Conservation (phyloP, 30 jellyfish, hydroid and myxozoan species). For the Aurelia sp. region DNA sequence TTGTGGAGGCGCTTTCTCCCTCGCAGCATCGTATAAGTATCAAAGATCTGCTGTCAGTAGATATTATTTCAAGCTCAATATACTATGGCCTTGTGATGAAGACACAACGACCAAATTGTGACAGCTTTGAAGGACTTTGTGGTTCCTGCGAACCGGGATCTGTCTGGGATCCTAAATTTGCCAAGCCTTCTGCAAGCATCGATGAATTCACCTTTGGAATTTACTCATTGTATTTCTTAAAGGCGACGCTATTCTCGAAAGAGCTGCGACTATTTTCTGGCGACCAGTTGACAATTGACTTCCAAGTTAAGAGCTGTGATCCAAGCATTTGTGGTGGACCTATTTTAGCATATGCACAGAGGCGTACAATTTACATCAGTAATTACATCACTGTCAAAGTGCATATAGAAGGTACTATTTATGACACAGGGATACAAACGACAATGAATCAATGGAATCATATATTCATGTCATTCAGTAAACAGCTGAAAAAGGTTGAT, state of each 20-base stretch:
- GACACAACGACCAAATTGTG: slow-evolving; percentile 16
- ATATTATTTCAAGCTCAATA: slow-evolving; percentile 4
- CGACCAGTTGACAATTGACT: slow-evolving; percentile 39
- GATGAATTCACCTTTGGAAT: slow-evolving; percentile 2
- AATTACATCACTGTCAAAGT: slow-evolving; percentile 30
- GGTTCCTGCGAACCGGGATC: slow-evolving; percentile 53
- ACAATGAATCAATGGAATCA: slow-evolving; percentile 49
- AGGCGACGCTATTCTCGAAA: slow-evolving; percentile 45
- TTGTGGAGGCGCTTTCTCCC: slow-evolving; percentile 27
- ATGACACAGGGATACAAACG: slow-evolving; percentile 50
- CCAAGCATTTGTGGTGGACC: slow-evolving; percentile 63
- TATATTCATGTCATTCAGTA: slow-evolving; percentile 21
- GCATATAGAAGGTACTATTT: slow-evolving; percentile 15
- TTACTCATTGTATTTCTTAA: slow-evolving; percentile 30
- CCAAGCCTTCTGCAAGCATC: not conserved
- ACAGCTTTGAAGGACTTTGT: slow-evolving; percentile 31
- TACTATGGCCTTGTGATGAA: slow-evolving; percentile 10
- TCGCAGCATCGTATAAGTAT: slow-evolving; percentile 21
- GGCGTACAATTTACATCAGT: slow-evolving; percentile 29
- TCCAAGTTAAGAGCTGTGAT: slow-evolving; percentile 47
- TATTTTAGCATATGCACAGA: slow-evolving; percentile 22
- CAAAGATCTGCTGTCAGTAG: slow-evolving; percentile 1
- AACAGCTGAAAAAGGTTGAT: slow-evolving; percentile 4
- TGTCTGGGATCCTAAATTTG: not conserved
- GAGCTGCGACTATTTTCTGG: slow-evolving; percentile 31